A percentile compares a stretch with the other conserved stretches of the same genome.
phyloP scores from a whole-genome alignment of 2,888 invertebrate species.

The Drepanosiphum platanoidis region DNA sequence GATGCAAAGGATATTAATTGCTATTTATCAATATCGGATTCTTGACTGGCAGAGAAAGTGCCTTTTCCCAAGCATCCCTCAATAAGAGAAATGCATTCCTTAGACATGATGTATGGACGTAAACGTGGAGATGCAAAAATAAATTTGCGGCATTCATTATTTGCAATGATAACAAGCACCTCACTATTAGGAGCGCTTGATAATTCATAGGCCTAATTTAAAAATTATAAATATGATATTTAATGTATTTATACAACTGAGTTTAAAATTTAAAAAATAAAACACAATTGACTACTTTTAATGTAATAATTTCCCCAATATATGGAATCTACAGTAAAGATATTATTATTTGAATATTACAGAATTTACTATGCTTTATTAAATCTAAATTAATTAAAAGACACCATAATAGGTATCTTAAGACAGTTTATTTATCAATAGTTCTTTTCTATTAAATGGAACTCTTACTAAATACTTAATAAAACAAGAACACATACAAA shows the following conservation, averaged over 20 bases:
- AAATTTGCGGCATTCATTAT: slow-evolving; percentile 63
- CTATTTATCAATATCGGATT: slow-evolving; percentile 63
- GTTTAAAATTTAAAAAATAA: not conserved
- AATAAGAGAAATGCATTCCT: slow-evolving; percentile 61
- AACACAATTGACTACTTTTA: no score
- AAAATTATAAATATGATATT: slow-evolving; percentile 3
- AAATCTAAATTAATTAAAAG: no score
- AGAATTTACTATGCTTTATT: no score
- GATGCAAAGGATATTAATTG: slow-evolving; percentile 63
- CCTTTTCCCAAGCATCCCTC: slow-evolving; percentile 63
- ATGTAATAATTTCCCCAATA: no score
- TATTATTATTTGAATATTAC: no score
- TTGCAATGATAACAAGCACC: slow-evolving; percentile 63
- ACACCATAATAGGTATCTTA: no score
- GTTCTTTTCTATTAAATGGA: no score
- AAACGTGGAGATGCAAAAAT: slow-evolving; percentile 63
- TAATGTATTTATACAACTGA: not conserved
- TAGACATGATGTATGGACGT: slow-evolving; percentile 62
- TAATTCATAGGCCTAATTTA: slow-evolving; percentile 57
- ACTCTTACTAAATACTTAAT: no score
- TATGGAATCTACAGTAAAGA: no score
- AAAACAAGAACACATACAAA: not conserved
- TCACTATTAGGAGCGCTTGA: slow-evolving; percentile 62
- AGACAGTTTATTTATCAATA: no score
- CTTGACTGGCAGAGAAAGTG: slow-evolving; percentile 53